Evolutionary conservation across 1,140 invertebrate species (phyloP), one percentile per base, ranked within the genome.

Genomic region (Brachionus manjavacas): DNA sequence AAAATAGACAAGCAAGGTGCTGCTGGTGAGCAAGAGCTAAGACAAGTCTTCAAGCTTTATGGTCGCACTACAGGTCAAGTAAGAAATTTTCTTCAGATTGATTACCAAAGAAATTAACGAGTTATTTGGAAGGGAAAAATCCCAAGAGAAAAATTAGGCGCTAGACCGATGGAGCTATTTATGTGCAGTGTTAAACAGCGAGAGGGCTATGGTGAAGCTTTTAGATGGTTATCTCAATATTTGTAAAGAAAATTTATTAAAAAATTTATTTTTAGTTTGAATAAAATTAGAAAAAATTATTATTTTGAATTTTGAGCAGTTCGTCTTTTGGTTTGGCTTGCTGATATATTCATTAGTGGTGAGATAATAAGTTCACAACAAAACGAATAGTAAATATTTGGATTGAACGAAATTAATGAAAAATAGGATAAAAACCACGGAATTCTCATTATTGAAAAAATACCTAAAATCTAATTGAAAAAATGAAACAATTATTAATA

Each of bases 201-300:
- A 89, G 96, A 99, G 91, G 98, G 98, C 84, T 99, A 99, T 90
- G 98, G 98, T 84, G 97, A 99, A 91, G 98, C 96, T 86, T 99
- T 99, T 92, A 94, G 97, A 89, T 99, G 98, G 98, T 92, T 99
- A 88, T 95, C 96, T 87, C 95, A 98, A 91, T 98, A 97, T 76
- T 76, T 84, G 25, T 84, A 64, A 76, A 60, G 6, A 70, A 28
- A 12, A 20, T 68, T 55, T 35, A 16, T 52, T 41, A 46, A 43
- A 78, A 49, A 46, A 41, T 78, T 41, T 78, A 78, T 78, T 41
- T 78, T 78, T 28, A 78, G 35, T 78, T 14, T 11, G 14, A 46
- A 46, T 28, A 78, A 78, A 41, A 55, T 41, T 78, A 78, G 11
- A 78, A 46, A 55, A 46, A 78, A 46, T 14, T 9, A 78, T 49